Conservation (phyloP, 2,797 vertebrate genomes). For the Lerista edwardsae region DNA sequence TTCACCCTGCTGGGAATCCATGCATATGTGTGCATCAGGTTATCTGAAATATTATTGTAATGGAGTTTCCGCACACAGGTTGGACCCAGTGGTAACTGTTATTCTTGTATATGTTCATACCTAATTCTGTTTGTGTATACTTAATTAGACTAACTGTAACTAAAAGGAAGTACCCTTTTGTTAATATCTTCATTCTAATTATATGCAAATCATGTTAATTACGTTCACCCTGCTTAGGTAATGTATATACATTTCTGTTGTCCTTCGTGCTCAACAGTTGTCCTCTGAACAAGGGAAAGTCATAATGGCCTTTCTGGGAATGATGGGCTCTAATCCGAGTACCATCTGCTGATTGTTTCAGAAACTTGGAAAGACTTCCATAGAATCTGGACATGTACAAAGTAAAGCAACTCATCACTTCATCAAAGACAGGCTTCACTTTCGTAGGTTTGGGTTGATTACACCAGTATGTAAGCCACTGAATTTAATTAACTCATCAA, state of each 20-base stretch:
- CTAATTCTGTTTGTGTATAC: too few relatives aligned
- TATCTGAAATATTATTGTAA: too few relatives aligned
- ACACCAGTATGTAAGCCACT: constrained; percentile 58
- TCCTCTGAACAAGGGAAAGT: neutral
- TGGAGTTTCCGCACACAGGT: too few relatives aligned
- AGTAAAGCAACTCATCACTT: constrained; percentile 39
- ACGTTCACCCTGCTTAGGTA: neutral
- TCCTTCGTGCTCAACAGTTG: too few relatives aligned
- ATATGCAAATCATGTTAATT: neutral
- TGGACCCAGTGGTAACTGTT: too few relatives aligned
- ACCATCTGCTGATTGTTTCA: constrained; percentile 25
- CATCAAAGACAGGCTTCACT: constrained; percentile 55
- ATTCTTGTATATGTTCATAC: too few relatives aligned
- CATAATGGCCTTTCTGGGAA: neutral
- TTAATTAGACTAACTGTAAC: too few relatives aligned
- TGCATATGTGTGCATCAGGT: too few relatives aligned
- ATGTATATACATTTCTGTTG: neutral
- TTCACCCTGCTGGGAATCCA: too few relatives aligned
- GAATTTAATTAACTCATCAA: constrained; percentile 71
- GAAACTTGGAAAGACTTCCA: constrained; percentile 40
- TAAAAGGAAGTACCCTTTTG: neutral
- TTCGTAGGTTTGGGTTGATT: constrained; percentile 43
- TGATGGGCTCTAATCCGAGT: neutral
- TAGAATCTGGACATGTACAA: constrained; percentile 17
- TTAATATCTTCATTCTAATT: neutral